Conservation (phyloP, 2,888 invertebrate species). For the Boloria selene region DNA sequence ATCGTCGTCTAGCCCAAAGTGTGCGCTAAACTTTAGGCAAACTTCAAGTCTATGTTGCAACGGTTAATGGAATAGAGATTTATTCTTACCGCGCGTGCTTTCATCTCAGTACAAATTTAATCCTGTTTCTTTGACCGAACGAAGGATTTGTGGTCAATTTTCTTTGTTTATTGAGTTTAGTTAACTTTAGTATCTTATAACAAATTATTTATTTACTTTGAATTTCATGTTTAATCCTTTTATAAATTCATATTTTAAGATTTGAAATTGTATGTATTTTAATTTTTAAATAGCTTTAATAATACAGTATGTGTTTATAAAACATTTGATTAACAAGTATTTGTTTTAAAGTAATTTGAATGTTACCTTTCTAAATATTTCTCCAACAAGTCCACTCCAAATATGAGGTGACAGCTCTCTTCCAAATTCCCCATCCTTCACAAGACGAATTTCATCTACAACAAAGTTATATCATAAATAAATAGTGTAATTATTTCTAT, state of each 20-base stretch:
- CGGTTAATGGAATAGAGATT: slow-evolving; percentile 49
- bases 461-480: background rate
- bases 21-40: slow-evolving; percentile 38
- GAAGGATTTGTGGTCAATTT: slow-evolving; percentile 14
- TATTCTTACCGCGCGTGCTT: slow-evolving; percentile 43
- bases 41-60: slow-evolving; percentile 40
- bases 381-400: slow-evolving; percentile 95
- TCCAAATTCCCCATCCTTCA: slow-evolving; percentile 93
- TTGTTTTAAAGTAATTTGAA: too few relatives aligned
- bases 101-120: slow-evolving; percentile 44
- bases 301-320: too few relatives aligned
- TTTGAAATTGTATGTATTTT: too few relatives aligned
- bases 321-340: too few relatives aligned
- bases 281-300: too few relatives aligned
- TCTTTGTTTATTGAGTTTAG: slow-evolving; percentile 27
- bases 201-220: too few relatives aligned
- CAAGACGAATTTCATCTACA: slow-evolving; percentile 91
- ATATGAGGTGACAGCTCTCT: slow-evolving; percentile 85
- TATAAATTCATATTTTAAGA: too few relatives aligned
- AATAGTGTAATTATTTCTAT: background rate
- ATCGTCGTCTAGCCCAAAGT: slow-evolving; percentile 9
- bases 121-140: slow-evolving; percentile 28
- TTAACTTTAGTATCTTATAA: background rate
- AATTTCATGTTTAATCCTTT: too few relatives aligned
- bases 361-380: slow-evolving; percentile 91